Base-by-base conservation (phyloP, 2,113 vertebrate genomes). In the Serranochromis macrocephalus region DNA sequence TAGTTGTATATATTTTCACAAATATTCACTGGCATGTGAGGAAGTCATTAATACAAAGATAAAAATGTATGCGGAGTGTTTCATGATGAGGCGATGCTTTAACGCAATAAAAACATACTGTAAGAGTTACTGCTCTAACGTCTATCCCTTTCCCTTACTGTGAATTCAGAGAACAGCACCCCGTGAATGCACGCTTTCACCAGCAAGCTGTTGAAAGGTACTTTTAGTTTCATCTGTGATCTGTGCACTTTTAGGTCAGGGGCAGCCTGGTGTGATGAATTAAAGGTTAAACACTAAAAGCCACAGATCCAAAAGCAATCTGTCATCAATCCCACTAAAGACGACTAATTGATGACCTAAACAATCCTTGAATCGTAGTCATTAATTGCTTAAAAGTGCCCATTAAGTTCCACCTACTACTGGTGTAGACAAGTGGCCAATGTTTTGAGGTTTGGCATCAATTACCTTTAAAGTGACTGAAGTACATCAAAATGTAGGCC, bases 181-280 rank as follows among this genome's bases (percentile, higher is more conserved):
- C 13, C 29, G 16, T 92, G 81, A 95, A 95, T 92, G 87, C 82
- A 91, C 14, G 82, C 91, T 92, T 94, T 95, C 82, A 94, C 80
- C 51, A n/a, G 83, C 89, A 49, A 82, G 58, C 80, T 36, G 66
- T 78, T 85, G 73, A 92, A 92, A 92, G 63, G 79, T 80, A 61
- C 63, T 84, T 45, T 61, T 53, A 24, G 19, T 85, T 92, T 92
- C 89, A 84, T 91, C 86, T 58, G 49, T 91, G 87, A 82, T 90
- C 87, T 81, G 45, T 92, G 33, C 17, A 68, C 68, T 93, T 85
- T 84, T 81, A 90, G 89, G 90, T 94, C 90, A 89, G 79, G 31
- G 63, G 92, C 91, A 94, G 93, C 84, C 78, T 19, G 79, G 94
- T 75, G 83, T 86, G 89, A 91, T 89, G 85, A 87, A 58, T 57